Evolutionary conservation across 2,113 vertebrate species (phyloP), one percentile per base, ranked within the genome.

Genomic region (Columba livia): DNA sequence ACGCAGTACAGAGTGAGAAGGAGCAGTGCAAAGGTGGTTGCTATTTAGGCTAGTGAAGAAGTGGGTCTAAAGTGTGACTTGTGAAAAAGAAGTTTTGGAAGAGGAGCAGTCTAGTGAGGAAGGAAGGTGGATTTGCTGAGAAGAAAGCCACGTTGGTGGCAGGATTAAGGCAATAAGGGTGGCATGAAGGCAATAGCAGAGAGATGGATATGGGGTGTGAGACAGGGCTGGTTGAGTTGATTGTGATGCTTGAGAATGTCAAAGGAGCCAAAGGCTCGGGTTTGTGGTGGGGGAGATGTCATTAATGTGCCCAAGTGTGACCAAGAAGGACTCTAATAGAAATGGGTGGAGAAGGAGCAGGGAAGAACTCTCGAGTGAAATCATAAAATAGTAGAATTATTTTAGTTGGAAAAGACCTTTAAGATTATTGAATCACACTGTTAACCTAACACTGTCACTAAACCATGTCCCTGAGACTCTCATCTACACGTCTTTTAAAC

Each of bases 1-100:
- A 44, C 32, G 0, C 1, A 25, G 51, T 0, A 9, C 19, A 47
- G 78, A 47, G 36, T 1, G 7, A 11, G 53, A 42, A 79, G 61
- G 34, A 60, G 26, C 5, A 72, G 32, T 24, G 62, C 10, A 31
- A 60, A 91, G 82, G 79, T 51, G 31, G 9, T 24, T 25, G 38
- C 6, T 81, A 2, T 48, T 67, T 6, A 15, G 58, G 28, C 15
- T 34, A 28, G 32, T 53, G 58, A 82, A n/a, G 75, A 31, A 84
- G 21, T 3, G 32, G 29, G 65, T 6, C 11, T 40, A 26, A 15
- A 9, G 3, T 21, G 26, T 28, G 36, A 5, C 15, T 57, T 17
- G 18, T 10, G 36, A 15, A 28, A 31, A 36, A 79, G 32, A 53
- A 28, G 16, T 62, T 74, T 66, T 50, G 60, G 66, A 79, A 54